Conservation (phyloP, 2,888 invertebrate species). For the Drosophila neonasuta region DNA sequence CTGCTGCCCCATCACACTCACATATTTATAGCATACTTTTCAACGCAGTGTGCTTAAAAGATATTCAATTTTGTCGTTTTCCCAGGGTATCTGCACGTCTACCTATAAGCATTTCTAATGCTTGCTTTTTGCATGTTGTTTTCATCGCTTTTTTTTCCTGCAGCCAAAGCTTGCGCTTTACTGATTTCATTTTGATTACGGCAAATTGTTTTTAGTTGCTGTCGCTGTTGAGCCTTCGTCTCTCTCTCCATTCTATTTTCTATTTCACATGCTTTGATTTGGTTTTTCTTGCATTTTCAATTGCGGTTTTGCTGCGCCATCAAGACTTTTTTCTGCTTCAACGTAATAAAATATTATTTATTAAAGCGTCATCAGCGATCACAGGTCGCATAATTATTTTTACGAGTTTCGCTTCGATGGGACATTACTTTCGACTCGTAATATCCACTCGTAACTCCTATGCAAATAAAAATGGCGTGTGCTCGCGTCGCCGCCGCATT, state of each 20-base stretch:
- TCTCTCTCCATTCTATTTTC: constrained; percentile 12
- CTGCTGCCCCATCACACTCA: too few relatives aligned
- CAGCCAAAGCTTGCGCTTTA: constrained; percentile 59
- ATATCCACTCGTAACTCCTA: constrained; percentile 51
- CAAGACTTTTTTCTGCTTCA: constrained; percentile 7
- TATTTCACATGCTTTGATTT: constrained; percentile 30
- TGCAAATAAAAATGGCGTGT: constrained; percentile 64
- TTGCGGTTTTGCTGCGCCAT: constrained; percentile 50
- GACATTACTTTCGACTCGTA: constrained; percentile 28
- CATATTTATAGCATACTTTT: constrained; percentile 8
- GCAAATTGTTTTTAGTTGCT: constrained; percentile 74
- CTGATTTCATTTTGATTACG: constrained; percentile 76
- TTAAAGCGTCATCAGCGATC: constrained; percentile 36
- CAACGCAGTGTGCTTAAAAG: background rate
- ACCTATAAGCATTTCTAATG: background rate
- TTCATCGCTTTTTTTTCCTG: constrained; percentile 14
- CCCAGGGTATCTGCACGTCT: constrained; percentile 26
- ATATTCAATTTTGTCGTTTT: background rate
- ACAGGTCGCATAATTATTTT: constrained; percentile 43
- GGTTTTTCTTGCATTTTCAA: constrained; percentile 43
- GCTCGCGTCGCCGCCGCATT: constrained; percentile 10
- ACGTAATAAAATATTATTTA: constrained; percentile 22
- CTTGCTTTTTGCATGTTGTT: constrained; percentile 16
- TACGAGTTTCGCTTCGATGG: constrained; percentile 8
- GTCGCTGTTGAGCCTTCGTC: constrained; percentile 34